Evolutionary conservation across 2,113 vertebrate genomes (phyloP), one percentile per base, ranked within the genome.

Genomic region (Corydoras maculifer): DNA sequence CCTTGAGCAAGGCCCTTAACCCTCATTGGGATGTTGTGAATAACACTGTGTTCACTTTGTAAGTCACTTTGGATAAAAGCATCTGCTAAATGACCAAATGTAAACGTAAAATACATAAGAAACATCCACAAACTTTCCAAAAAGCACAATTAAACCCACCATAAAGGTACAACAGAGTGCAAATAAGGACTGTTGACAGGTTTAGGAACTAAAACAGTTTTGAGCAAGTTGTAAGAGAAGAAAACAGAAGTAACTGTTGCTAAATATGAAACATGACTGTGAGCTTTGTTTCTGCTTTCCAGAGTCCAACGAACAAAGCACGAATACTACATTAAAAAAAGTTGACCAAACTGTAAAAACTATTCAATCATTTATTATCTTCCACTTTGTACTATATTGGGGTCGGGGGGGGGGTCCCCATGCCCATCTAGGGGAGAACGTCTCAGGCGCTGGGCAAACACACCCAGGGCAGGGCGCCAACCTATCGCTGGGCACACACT

Each of bases 181-280:
- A 14, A 53, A 10, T 3, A 53, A 14, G 10, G 5, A 6, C 9
- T 53, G 11, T 10, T 53, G 51, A 53, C 9, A 53, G 9, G 9
- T 53, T 53, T 53, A 53, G 13, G 9, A 53, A 53, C 2, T 10
- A 6, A 53, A 53, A 53, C 51, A 5, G 3, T 53, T 53, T 12
- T 7, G 57, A 7, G 2, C n/a, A 35, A 54, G 9, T 43, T 43
- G 31, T 9, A 35, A 48, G 3, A 15, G 11, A 13, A 58, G 30
- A 58, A 68, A 68, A 54, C 55, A 68, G 54, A 68, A 58, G 55
- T 49, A 18, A 25, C 32, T 5, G 7, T 25, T 58, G 10, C 64
- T 66, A 57, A 35, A 30, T 9, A 5, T 10, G 5, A 53, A 53
- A 53, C 11, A 14, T 53, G 9, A 12, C 51, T 2, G 9, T 53